Conservation (phyloP, 2,113 vertebrate genomes). For the Nerophis ophidion region DNA sequence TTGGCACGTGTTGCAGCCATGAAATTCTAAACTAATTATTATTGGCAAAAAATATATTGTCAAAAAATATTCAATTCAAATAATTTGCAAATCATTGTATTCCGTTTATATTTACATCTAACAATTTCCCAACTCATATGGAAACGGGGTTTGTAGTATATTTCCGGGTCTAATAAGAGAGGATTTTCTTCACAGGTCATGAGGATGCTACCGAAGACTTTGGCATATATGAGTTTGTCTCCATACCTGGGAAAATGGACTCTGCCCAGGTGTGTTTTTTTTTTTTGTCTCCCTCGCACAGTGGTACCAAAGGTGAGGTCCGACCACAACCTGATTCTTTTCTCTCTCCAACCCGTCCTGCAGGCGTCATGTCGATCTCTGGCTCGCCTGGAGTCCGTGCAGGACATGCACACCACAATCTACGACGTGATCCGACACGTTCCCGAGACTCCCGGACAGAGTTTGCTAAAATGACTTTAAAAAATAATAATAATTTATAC, state of each 20-base stretch:
- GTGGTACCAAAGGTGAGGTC: no score
- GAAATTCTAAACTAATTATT: no score
- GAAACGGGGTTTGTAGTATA: no score
- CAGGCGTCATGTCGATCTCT: slow-evolving; percentile 73
- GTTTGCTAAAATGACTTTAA: slow-evolving; percentile 51
- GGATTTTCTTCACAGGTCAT: slow-evolving; percentile 74
- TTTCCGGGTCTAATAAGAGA: slow-evolving; percentile 4
- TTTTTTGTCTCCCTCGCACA: no score
- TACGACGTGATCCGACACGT: slow-evolving; percentile 76
- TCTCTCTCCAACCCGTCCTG: neutral
- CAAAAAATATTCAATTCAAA: no score
- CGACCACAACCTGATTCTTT: slow-evolving; percentile 7
- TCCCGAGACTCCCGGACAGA: slow-evolving; percentile 69
- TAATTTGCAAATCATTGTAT: no score
- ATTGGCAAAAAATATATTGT: no score
- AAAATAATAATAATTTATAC: slow-evolving; percentile 24
- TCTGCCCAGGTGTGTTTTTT: slow-evolving; percentile 74
- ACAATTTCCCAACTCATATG: no score
- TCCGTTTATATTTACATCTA: no score
- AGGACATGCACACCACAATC: slow-evolving; percentile 75
- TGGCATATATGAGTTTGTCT: slow-evolving; percentile 93
- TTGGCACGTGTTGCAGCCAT: no score
- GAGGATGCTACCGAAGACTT: slow-evolving; percentile 92
- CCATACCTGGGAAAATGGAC: slow-evolving; percentile 78
- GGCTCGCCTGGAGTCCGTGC: slow-evolving; percentile 60